Evolutionary conservation across 2,113 vertebrate species (phyloP).

Genomic region (Marcusenius ussheri): DNA sequence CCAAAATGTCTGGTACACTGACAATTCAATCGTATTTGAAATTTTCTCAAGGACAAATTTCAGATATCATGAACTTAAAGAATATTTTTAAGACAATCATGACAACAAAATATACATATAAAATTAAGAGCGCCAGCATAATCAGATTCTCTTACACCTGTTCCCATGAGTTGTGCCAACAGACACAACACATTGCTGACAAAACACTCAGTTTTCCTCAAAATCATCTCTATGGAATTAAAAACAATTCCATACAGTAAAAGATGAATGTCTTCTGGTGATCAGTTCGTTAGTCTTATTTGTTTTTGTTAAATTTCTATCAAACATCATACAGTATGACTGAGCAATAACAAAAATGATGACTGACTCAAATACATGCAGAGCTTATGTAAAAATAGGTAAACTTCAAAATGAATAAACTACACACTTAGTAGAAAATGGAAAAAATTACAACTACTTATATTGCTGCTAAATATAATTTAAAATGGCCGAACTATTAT

Average conservation of each 20-base stretch:
- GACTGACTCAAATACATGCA: not conserved
- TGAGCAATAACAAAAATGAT: not conserved
- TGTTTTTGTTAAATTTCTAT: not conserved
- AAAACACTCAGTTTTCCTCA: not conserved
- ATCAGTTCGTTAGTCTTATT: not conserved
- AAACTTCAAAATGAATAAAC: not conserved
- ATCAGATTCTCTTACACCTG: not conserved
- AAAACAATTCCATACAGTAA: not conserved
- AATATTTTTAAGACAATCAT: not conserved
- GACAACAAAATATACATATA: not conserved
- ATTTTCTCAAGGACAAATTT: not conserved
- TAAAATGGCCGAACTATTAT: not conserved
- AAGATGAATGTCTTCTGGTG: not conserved
- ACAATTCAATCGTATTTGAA: not conserved
- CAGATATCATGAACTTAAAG: not conserved
- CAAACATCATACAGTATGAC: not conserved
- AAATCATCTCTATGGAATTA: not conserved
- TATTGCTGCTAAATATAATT: not conserved
- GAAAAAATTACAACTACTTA: not conserved
- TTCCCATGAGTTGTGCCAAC: not conserved
- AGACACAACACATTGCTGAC: not conserved
- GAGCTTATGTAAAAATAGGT: not conserved
- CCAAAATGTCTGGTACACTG: not conserved
- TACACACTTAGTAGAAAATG: not conserved
- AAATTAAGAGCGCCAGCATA: not conserved